Conservation (phyloP, 1,140 invertebrate species). For the Drosophila orosa region DNA sequence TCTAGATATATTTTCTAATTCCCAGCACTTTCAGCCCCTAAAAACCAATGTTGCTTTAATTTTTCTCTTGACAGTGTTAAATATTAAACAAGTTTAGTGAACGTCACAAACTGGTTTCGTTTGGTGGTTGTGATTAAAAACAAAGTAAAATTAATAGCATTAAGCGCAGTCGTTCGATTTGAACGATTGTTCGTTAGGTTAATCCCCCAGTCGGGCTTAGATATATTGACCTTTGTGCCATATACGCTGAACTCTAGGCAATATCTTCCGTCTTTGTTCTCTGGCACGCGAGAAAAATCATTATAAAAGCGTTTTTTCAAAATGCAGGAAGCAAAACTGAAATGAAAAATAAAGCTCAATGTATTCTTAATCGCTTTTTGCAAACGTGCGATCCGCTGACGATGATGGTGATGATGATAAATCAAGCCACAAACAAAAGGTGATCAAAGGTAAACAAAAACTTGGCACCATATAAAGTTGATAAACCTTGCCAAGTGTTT, state of each 20-base stretch:
- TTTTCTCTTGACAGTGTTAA: constrained; percentile 18
- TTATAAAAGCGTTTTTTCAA: constrained; percentile 25
- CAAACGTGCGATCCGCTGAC: constrained; percentile 23
- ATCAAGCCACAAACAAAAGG: constrained; percentile 34
- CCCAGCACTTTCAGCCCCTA: constrained; percentile 14
- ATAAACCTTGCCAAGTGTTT: constrained; percentile 39
- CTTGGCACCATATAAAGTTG: constrained; percentile 12
- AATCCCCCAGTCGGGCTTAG: constrained; percentile 29
- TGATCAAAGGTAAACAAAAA: constrained; percentile 24
- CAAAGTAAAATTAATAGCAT: constrained; percentile 35
- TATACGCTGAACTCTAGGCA: constrained; percentile 40
- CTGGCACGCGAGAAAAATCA: constrained; percentile 28
- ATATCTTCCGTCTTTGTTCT: constrained; percentile 53
- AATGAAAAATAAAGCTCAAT: constrained; percentile 30
- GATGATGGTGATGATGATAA: constrained; percentile 31
- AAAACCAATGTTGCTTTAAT: neutral
- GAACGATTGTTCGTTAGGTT: constrained; percentile 29
- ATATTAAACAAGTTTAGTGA: constrained; percentile 30
- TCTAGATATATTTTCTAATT: constrained; percentile 20
- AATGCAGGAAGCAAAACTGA: constrained; percentile 44
- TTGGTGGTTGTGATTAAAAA: constrained; percentile 3
- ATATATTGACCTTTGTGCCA: constrained; percentile 49
- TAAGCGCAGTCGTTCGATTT: constrained; percentile 13
- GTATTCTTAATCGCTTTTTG: constrained; percentile 60
- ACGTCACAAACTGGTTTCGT: constrained; percentile 35